Evolutionary conservation across 2,888 invertebrate genomes (phyloP).

Genomic region (Stratiomys singularior): DNA sequence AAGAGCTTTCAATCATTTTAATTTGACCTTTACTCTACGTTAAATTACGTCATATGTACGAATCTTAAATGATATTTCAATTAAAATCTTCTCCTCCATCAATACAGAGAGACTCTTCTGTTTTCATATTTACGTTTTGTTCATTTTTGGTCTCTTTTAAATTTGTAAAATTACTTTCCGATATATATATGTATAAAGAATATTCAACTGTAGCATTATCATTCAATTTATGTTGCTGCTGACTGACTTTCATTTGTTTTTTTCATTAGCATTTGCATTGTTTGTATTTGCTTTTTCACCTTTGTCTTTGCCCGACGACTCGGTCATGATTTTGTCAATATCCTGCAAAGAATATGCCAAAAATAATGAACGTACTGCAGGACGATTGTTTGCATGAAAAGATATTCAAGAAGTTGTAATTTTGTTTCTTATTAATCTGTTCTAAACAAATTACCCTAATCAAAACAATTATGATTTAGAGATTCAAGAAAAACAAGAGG

Average conservation of each 20-base stretch:
- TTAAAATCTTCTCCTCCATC: background rate
- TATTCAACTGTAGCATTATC: conserved; percentile 14
- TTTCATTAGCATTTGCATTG: conserved; percentile 41
- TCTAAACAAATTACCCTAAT: too few species aligned
- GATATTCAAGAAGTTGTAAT: background rate
- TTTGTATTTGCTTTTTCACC: conserved; percentile 46
- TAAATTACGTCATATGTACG: too few species aligned
- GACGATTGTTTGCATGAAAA: conserved; percentile 15
- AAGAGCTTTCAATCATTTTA: background rate
- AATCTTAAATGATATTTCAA: background rate
- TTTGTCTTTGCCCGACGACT: conserved; percentile 56
- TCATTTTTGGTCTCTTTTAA: too few species aligned
- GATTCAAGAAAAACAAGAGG: too few species aligned
- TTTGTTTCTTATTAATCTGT: background rate
- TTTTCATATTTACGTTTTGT: background rate
- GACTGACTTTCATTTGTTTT: conserved; percentile 48
- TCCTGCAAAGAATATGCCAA: conserved; percentile 64
- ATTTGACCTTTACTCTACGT: background rate
- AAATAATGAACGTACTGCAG: conserved; percentile 54
- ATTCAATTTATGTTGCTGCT: conserved; percentile 49
- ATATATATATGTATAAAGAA: background rate
- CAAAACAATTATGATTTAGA: too few species aligned
- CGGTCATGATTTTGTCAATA: conserved; percentile 63
- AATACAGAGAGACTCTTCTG: background rate
- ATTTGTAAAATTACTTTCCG: too few species aligned